These are phyloP conservation scores for Argyra leucocephala DNA, from an alignment of 2,888 invertebrate species.

Conservation along the genomic window DNA sequence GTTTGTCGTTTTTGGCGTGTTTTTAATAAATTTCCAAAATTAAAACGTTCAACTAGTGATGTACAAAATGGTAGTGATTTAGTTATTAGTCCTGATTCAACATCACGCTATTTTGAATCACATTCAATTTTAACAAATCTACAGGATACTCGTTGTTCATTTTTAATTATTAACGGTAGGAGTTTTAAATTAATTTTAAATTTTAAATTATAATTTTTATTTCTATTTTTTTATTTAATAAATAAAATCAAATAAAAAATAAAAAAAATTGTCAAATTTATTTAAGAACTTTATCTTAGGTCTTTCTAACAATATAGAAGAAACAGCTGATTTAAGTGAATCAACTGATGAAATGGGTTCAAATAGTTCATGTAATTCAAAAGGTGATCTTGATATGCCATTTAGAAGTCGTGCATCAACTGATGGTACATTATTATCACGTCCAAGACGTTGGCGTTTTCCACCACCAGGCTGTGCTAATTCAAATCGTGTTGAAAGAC, in stretches of 20 bases:
- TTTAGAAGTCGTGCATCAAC: conserved; percentile 70
- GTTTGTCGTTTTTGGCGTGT: conserved; percentile 66
- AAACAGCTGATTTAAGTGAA: conserved; percentile 49
- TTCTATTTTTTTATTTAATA: not conserved
- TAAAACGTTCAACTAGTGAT: conserved; percentile 52
- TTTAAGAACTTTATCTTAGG: conserved; percentile 9
- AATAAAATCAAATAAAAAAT: not conserved
- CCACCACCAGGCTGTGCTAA: conserved; percentile 46
- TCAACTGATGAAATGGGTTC: conserved; percentile 47
- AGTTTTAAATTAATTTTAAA: not conserved
- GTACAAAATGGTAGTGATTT: conserved; percentile 45
- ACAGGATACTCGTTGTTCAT: conserved; percentile 35
- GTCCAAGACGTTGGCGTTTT: conserved; percentile 52
- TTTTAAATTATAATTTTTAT: not conserved
- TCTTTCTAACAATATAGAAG: conserved; percentile 32
- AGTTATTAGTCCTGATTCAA: conserved; percentile 47
- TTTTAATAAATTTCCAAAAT: conserved; percentile 58
- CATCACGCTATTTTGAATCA: conserved; percentile 18
- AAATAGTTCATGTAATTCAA: conserved; percentile 43
- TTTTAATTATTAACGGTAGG: conserved; percentile 34
- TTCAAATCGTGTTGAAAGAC: conserved; percentile 50
- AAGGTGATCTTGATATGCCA: conserved; percentile 43
- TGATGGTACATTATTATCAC: conserved; percentile 54
- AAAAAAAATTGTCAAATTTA: not conserved
- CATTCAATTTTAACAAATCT: conserved; percentile 29